phyloP scores from a whole-genome alignment of 2,888 invertebrate genomes.

The Tortrix viridana region DNA sequence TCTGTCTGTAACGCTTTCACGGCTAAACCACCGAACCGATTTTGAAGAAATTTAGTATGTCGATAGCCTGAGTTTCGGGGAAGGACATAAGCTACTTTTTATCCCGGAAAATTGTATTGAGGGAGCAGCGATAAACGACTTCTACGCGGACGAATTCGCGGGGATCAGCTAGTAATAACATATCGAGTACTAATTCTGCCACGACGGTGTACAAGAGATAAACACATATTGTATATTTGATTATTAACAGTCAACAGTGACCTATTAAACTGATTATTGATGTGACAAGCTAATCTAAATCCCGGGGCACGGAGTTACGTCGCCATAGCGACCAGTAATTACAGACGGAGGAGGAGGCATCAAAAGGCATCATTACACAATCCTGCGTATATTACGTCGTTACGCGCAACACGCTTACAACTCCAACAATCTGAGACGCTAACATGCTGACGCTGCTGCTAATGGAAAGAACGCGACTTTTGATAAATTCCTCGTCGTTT shows the following conservation, averaged over 20 bases:
- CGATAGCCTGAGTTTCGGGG: no score
- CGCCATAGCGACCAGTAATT: conserved; percentile 73
- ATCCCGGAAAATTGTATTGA: no score
- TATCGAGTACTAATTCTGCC: no score
- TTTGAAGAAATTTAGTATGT: no score
- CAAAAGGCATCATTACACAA: conserved; percentile 73
- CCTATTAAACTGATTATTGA: conserved; percentile 2
- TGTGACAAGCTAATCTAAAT: conserved; percentile 58
- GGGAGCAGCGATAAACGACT: no score
- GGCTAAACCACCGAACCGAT: no score
- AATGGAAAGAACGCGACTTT: conserved; percentile 78
- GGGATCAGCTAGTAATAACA: no score
- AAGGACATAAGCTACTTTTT: no score
- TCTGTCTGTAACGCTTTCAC: no score
- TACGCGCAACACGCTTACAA: conserved; percentile 65
- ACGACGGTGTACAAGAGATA: no score
- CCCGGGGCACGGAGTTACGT: conserved; percentile 49
- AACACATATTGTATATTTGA: no score
- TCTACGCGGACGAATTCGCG: no score
- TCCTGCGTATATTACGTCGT: conserved; percentile 72
- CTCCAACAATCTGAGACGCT: conserved; percentile 64
- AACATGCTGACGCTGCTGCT: conserved; percentile 63
- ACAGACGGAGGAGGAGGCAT: conserved; percentile 61
- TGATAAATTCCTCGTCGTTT: conserved; percentile 72
- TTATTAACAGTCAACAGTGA: not conserved